phyloP scores from a whole-genome alignment of 2,797 vertebrate species.

The Peromyscus nudipes region DNA sequence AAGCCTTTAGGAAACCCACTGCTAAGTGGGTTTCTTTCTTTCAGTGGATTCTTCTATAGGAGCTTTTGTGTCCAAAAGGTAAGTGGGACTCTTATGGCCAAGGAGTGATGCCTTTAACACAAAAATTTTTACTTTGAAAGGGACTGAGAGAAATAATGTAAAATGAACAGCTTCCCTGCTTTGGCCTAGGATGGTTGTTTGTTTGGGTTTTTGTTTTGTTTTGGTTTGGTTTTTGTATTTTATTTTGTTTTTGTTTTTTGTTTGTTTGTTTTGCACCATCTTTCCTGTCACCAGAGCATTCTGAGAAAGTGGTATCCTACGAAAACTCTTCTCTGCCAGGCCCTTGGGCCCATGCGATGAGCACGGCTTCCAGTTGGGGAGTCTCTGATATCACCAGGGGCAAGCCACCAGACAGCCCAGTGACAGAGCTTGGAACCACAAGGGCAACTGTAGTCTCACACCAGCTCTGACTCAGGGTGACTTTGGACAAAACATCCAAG shows the following conservation, averaged over 20 bases:
- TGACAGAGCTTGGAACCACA: neutral
- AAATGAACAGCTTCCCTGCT: neutral
- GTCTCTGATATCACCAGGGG: neutral
- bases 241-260: neutral
- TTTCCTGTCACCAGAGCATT: neutral
- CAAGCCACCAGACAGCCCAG: neutral
- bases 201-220: neutral
- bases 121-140: neutral
- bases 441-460: neutral
- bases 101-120: constrained; percentile 38
- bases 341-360: too few species aligned
- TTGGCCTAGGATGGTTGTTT: neutral
- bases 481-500: constrained; percentile 21
- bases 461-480: constrained; percentile 55
- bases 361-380: neutral
- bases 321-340: neutral
- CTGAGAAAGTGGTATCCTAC: neutral
- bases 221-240: neutral
- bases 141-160: constrained; percentile 49
- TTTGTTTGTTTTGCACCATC: neutral
- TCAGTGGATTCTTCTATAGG: neutral
- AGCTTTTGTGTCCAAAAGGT: neutral
- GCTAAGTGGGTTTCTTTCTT: neutral
- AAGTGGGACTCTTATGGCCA: constrained; percentile 66
- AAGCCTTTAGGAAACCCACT: neutral